These are phyloP conservation scores for Tursiops truncatus DNA, from an alignment of 2,113 vertebrate genomes.

Conservation along the genomic window DNA sequence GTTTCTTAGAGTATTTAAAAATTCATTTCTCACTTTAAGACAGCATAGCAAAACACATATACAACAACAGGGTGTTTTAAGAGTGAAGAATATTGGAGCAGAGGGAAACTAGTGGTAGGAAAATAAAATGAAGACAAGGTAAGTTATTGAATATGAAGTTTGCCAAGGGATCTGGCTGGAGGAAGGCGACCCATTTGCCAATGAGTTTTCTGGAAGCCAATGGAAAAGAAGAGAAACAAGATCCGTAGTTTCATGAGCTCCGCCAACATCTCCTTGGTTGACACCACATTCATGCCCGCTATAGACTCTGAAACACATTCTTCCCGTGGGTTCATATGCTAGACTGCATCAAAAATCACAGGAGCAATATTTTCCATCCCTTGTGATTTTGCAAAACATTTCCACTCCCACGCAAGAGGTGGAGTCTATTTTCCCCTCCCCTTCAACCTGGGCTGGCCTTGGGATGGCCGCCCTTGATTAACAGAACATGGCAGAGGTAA, in stretches of 20 bases:
- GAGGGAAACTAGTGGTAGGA: background rate
- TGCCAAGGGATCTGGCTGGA: background rate
- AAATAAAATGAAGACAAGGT: background rate
- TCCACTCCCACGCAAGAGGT: background rate
- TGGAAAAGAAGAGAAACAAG: background rate
- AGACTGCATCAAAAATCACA: background rate
- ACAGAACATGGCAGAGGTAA: background rate
- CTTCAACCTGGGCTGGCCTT: background rate
- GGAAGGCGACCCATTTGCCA: background rate
- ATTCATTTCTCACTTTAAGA: background rate
- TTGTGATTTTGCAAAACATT: background rate
- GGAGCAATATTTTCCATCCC: background rate
- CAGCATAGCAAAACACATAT: background rate
- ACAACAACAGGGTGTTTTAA: background rate
- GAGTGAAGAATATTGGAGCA: background rate
- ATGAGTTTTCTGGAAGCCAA: background rate
- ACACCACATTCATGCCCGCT: background rate
- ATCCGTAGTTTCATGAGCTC: background rate
- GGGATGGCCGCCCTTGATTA: background rate
- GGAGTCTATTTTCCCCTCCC: background rate
- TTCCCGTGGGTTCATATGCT: background rate
- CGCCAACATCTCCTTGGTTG: background rate
- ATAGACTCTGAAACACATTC: background rate
- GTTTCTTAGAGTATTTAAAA: slow-evolving; percentile 35
- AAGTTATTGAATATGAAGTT: background rate